Base-by-base conservation (phyloP, 1,140 invertebrate species). In the Uloborus diversus region DNA sequence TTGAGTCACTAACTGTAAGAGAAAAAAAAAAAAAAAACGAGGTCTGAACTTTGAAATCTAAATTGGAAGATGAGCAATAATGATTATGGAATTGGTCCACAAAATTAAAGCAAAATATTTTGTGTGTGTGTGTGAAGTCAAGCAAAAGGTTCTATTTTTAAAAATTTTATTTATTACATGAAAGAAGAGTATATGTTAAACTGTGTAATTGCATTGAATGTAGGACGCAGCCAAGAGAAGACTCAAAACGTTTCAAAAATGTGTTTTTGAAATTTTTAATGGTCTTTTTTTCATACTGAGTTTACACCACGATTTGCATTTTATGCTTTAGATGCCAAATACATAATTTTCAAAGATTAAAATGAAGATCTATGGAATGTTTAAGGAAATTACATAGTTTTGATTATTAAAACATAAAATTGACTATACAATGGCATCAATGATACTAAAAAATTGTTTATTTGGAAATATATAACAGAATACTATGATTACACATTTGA, bases 301-400 rank as follows among this genome's bases (percentile, higher is more conserved):
- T 73, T 57, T 73, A 64, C 71, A 75, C 53, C 20, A 75, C 51
- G 59, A 75, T 51, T 30, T 64, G 42, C 57, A 75, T 75, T 61
- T 30, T 25, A 53, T 70, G 70, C 70, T 53, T 73, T 42, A 73
- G 47, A 73, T 73, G 70, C 57, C 42, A 70, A 57, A 62, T 57
- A 70, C 68, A 70, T 27, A 53, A 13, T 42, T 70, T 70, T n/a
- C 57, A 70, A 47, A 27, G 33, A 25, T 71, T 75, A 33, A 27
- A 75, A 51, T 37, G 27, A 47, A 53, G 35, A 56, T 57, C 73
- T 78, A 78, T 78, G 73, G 73, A 78, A 78, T 78, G 73, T 78
- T 53, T 75, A 27, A 64, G 47, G 30, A 73, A 49, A 17, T 51
- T n/a, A 75, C 62, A 62, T 28, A 27, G 62, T 75, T 51, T 75